Conservation (phyloP, 23 tunicate genomes). For the Halocynthia roretzi region DNA sequence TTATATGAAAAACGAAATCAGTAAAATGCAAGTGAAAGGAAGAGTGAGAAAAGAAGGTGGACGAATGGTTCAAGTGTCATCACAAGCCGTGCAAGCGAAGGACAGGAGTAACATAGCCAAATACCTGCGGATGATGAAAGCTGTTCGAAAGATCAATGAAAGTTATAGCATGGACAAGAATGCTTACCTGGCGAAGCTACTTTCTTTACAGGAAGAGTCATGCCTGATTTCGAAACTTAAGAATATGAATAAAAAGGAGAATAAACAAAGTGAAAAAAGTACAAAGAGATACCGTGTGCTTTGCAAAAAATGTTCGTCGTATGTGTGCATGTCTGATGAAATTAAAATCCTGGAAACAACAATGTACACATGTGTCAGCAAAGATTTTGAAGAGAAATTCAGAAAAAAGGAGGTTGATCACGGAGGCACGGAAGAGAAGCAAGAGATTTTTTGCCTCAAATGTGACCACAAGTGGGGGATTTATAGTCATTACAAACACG, state of each 20-base stretch:
- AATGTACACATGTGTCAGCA: conserved; percentile 10
- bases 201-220: neutral
- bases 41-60: conserved; percentile 37
- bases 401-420: neutral
- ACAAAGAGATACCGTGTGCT: neutral
- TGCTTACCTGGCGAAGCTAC: conserved; percentile 8
- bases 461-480: conserved; percentile 18
- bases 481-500: neutral
- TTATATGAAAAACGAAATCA: conserved; percentile 26
- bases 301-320: conserved; percentile 4
- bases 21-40: conserved; percentile 30
- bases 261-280: neutral
- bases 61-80: conserved; percentile 19
- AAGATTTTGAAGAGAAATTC: neutral
- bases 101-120: conserved; percentile 22
- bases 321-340: conserved; percentile 1
- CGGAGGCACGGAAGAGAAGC: conserved; percentile 13
- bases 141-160: conserved; percentile 8
- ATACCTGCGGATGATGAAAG: conserved; percentile 26
- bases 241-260: too few relatives aligned
- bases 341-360: neutral
- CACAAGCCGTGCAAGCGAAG: conserved; percentile 10
- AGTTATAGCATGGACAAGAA: neutral
- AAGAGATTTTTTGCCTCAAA: neutral
- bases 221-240: too few relatives aligned